phyloP scores from a whole-genome alignment of 2,888 invertebrate species.

The Cybosia mesomella region DNA sequence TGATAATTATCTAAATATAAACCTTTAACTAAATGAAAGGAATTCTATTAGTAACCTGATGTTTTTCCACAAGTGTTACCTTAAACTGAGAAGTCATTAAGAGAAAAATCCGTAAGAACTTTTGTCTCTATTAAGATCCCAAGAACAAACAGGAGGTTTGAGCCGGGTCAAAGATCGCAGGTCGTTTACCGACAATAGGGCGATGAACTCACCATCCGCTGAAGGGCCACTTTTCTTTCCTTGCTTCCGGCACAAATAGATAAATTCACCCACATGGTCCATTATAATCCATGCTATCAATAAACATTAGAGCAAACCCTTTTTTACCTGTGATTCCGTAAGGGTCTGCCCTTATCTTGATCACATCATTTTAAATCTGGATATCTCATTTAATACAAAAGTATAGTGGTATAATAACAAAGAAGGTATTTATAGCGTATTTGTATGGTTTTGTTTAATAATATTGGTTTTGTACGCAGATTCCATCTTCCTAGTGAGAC shows the following conservation, averaged over 20 bases:
- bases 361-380: neutral
- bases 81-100: constrained; percentile 12
- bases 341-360: neutral
- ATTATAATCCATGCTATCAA: constrained; percentile 22
- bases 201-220: constrained; percentile 50
- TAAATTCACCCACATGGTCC: constrained; percentile 23
- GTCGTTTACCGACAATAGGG: constrained; percentile 41
- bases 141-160: constrained; percentile 42
- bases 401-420: neutral
- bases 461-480: no score
- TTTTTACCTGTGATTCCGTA: neutral
- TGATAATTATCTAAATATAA: no score
- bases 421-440: no score
- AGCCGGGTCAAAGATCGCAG: constrained; percentile 58
- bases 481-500: no score
- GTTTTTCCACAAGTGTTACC: neutral
- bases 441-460: no score
- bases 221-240: constrained; percentile 25
- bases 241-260: constrained; percentile 33
- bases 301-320: constrained; percentile 8
- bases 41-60: no score
- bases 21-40: no score
- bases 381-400: neutral
- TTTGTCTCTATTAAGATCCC: constrained; percentile 20
- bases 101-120: constrained; percentile 41